These are phyloP conservation scores for Engystomops pustulosus DNA, from an alignment of 2,113 vertebrate genomes.

Conservation along the genomic window DNA sequence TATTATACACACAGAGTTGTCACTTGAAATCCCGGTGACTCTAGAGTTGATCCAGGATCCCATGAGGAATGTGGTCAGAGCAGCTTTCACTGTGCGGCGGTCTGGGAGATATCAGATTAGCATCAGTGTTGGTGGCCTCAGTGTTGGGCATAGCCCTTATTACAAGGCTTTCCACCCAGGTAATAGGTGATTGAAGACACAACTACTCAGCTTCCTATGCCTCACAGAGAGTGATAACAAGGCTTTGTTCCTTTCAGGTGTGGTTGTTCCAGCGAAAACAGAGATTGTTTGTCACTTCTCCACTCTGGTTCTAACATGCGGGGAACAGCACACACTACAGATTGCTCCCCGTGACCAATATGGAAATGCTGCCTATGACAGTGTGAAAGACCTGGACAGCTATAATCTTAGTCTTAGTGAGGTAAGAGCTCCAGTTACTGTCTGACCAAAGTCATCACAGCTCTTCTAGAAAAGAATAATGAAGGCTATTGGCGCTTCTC, in stretches of 20 bases:
- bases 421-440: constrained; percentile 64
- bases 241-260: constrained; percentile 76
- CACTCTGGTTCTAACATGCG: constrained; percentile 91
- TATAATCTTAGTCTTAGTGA: constrained; percentile 83
- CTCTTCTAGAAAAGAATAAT: too few species aligned
- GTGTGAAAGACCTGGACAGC: constrained; percentile 87
- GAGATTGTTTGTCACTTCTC: constrained; percentile 98
- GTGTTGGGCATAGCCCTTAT: constrained; percentile 96
- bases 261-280: constrained; percentile 96
- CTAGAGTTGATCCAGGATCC: constrained; percentile 94
- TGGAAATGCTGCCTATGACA: constrained; percentile 94
- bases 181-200: constrained; percentile 63
- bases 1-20: constrained; percentile 94
- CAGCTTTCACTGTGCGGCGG: constrained; percentile 95
- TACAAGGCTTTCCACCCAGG: constrained; percentile 98
- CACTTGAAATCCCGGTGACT: constrained; percentile 94
- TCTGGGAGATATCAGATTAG: constrained; percentile 95
- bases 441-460: not conserved
- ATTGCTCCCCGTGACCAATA: constrained; percentile 97
- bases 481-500: constrained; percentile 43
- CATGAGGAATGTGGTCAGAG: constrained; percentile 91
- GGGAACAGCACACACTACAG: constrained; percentile 92
- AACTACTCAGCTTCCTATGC: not conserved
- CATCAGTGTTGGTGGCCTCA: constrained; percentile 92
- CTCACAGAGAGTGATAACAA: not conserved